A percentile compares a stretch with the other conserved stretches of the same genome.
Conservation (phyloP, 2,113 vertebrate genomes). For the Pachypanchax playfairii region DNA sequence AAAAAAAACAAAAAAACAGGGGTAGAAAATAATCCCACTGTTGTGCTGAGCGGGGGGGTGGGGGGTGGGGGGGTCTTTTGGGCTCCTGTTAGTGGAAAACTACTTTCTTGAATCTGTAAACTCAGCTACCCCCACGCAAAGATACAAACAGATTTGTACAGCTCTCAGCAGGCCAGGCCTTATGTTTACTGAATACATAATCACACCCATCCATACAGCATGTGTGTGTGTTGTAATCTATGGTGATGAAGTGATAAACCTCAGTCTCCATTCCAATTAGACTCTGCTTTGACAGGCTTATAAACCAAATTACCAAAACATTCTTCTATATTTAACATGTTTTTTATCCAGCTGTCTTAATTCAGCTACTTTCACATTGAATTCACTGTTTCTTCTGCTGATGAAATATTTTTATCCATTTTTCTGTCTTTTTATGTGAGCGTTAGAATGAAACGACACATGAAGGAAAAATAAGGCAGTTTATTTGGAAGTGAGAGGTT, state of each 20-base stretch:
- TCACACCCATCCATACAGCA: background rate
- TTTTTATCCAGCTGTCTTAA: too few species aligned
- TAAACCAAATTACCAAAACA: slow-evolving; percentile 21
- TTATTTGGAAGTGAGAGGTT: too few species aligned
- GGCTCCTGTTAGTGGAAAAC: slow-evolving; percentile 50
- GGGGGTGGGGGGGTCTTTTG: slow-evolving; percentile 16
- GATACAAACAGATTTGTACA: slow-evolving; percentile 17
- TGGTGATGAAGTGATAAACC: slow-evolving; percentile 38
- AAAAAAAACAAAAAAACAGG: slow-evolving; percentile 5
- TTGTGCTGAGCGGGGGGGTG: slow-evolving; percentile 46
- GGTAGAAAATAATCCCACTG: slow-evolving; percentile 40
- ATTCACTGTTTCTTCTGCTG: too few species aligned
- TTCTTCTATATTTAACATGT: too few species aligned
- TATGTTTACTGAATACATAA: slow-evolving; percentile 7
- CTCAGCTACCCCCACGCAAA: slow-evolving; percentile 18
- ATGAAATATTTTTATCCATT: too few species aligned
- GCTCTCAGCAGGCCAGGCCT: slow-evolving; percentile 8
- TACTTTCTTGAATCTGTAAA: slow-evolving; percentile 41
- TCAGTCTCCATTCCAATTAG: slow-evolving; percentile 40
- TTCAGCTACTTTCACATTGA: too few species aligned
- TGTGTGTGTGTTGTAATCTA: slow-evolving; percentile 8
- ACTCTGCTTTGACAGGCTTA: slow-evolving; percentile 24
- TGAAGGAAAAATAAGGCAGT: too few species aligned
- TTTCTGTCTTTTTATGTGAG: too few species aligned
- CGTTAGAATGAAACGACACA: too few species aligned